Evolutionary conservation across 2,888 invertebrate species (phyloP), one percentile per base, ranked within the genome.

Genomic region (Lathronympha strigana): DNA sequence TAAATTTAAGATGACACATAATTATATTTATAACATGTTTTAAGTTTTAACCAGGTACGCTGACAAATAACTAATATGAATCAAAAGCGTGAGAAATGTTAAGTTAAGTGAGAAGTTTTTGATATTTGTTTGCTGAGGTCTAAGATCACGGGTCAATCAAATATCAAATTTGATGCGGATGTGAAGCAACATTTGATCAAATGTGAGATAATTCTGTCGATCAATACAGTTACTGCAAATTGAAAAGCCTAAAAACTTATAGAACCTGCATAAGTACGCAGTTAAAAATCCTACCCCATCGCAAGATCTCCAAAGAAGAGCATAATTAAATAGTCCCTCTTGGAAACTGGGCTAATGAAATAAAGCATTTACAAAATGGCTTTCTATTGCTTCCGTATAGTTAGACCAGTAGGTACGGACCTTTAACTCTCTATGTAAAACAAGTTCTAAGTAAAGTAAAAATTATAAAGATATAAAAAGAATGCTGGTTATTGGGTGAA

Each of bases 401-500:
- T n/a, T n/a, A n/a, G n/a, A n/a, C n/a, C n/a, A n/a, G n/a, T n/a
- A n/a, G n/a, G n/a, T n/a, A n/a, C n/a, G n/a, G n/a, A n/a, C n/a
- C n/a, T n/a, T n/a, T n/a, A n/a, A n/a, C n/a, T n/a, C n/a, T n/a
- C n/a, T n/a, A n/a, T n/a, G n/a, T n/a, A n/a, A n/a, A n/a, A n/a
- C n/a, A n/a, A n/a, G n/a, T n/a, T n/a, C n/a, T n/a, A n/a, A n/a
- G n/a, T n/a, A n/a, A n/a, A n/a, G n/a, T n/a, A n/a, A n/a, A n/a
- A n/a, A n/a, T n/a, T n/a, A n/a, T n/a, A n/a, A n/a, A n/a, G n/a
- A n/a, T n/a, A n/a, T n/a, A n/a, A n/a, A n/a, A n/a, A 66, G 53
- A 47, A 68, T 43, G 43, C 43, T 67, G 67, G 67, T 66, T 50
- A 63, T 66, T 62, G 71, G 58, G 28, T 38, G 45, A 15, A 53